phyloP scores from a whole-genome alignment of 1,140 invertebrate genomes.

The Oreohelix idahoensis region DNA sequence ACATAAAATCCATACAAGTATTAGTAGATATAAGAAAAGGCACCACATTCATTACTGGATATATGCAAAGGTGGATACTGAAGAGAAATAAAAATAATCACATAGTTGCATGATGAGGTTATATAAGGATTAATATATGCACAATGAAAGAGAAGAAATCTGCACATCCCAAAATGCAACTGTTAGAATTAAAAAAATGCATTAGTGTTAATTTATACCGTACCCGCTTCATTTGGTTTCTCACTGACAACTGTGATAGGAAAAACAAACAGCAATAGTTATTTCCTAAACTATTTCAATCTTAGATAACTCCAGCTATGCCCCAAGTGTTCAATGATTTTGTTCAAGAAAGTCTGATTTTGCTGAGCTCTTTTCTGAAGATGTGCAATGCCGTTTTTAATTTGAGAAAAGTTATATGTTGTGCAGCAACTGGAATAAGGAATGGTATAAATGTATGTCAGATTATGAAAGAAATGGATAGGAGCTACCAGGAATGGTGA shows the following conservation, averaged over 20 bases:
- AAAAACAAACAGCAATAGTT: background rate
- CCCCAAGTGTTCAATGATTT: background rate
- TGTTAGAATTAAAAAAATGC: background rate
- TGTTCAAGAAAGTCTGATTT: background rate
- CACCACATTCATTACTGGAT: conserved; percentile 18
- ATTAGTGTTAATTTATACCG: conserved; percentile 23
- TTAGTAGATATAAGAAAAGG: conserved; percentile 8
- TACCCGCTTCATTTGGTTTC: conserved; percentile 43
- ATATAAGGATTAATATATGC: conserved; percentile 6
- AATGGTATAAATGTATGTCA: no score
- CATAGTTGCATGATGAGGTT: background rate
- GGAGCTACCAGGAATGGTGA: no score
- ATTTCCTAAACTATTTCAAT: background rate
- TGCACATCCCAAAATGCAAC: conserved; percentile 32
- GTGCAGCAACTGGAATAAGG: no score
- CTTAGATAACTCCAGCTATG: background rate
- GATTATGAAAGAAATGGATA: no score
- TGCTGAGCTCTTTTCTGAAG: no score
- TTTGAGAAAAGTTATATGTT: no score
- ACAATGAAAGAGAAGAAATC: conserved; percentile 24
- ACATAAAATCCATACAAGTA: background rate
- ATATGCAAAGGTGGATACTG: background rate
- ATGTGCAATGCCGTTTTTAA: no score
- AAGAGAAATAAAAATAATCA: background rate
- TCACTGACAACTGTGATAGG: conserved; percentile 35